Conservation (phyloP, 92 coral and sea anemone genomes). For the Porites evermanni region DNA sequence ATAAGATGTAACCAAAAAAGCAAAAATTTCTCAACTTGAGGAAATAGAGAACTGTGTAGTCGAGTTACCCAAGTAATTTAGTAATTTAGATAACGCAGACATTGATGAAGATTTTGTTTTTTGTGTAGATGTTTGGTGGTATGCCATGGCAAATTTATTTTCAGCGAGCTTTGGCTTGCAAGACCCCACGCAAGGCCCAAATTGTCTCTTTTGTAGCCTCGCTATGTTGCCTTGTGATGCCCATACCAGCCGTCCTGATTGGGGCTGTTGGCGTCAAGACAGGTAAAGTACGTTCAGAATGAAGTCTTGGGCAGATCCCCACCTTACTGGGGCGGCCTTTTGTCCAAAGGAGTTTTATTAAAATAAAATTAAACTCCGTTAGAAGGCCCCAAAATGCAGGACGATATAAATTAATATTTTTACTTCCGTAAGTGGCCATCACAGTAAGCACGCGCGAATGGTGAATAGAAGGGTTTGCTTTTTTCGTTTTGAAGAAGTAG, state of each 20-base stretch:
- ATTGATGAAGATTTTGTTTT: not conserved
- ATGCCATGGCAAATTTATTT: conserved; percentile 96
- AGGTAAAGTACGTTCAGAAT: conserved; percentile 54
- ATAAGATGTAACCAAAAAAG: no score
- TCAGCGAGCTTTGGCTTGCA: conserved; percentile 91
- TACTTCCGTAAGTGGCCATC: no score
- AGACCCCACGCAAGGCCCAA: conserved; percentile 74
- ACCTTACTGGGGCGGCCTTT: no score
- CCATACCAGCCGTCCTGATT: conserved; percentile 87
- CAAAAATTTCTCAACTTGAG: no score
- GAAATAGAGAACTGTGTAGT: no score
- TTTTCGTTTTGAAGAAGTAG: no score
- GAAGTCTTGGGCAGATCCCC: not conserved
- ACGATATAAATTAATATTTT: no score
- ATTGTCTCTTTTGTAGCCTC: conserved; percentile 84
- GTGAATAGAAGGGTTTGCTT: no score
- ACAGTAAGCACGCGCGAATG: no score
- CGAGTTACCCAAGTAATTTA: no score
- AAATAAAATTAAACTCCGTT: not conserved
- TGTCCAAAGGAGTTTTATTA: not conserved
- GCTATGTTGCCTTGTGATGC: conserved; percentile 79
- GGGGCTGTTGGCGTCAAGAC: conserved; percentile 89
- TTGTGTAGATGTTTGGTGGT: conserved; percentile 85
- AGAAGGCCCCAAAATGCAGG: no score
- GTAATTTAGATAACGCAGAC: no score